Conservation (phyloP, 2,888 invertebrate species). For the Eurytoma californica region DNA sequence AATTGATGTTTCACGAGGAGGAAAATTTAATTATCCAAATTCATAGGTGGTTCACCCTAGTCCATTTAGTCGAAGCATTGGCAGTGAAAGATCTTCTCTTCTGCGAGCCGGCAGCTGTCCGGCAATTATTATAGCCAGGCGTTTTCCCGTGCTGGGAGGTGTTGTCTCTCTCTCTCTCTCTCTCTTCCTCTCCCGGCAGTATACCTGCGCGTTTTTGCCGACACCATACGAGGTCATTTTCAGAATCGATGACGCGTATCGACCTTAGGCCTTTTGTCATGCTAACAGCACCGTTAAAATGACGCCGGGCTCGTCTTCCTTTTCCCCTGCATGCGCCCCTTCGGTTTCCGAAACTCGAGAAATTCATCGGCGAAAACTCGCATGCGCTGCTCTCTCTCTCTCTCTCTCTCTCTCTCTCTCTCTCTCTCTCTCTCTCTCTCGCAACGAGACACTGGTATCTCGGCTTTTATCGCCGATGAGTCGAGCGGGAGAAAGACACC, state of each 20-base stretch:
- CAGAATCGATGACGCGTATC: slow-evolving; percentile 71
- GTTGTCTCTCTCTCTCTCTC: slow-evolving; percentile 7
- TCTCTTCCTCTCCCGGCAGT: slow-evolving; percentile 1
- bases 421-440: neutral
- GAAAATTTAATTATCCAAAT: slow-evolving; percentile 65
- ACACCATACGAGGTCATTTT: slow-evolving; percentile 61
- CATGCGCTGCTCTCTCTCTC: neutral
- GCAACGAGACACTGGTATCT: neutral
- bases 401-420: neutral
- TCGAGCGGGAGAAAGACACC: slow-evolving; percentile 40
- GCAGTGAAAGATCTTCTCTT: slow-evolving; percentile 18
- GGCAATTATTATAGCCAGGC: slow-evolving; percentile 65
- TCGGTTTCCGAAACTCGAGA: slow-evolving; percentile 13
- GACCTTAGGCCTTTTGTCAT: slow-evolving; percentile 68
- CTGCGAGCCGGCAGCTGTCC: slow-evolving; percentile 66
- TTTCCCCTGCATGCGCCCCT: neutral
- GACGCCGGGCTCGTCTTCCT: neutral
- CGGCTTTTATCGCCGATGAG: slow-evolving; percentile 37
- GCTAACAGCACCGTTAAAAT: slow-evolving; percentile 60
- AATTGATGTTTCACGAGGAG: slow-evolving; percentile 47
- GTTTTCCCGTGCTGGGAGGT: slow-evolving; percentile 1
- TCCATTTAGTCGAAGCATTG: slow-evolving; percentile 38
- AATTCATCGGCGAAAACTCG: neutral
- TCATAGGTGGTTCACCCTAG: slow-evolving; percentile 56
- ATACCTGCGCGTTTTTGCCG: slow-evolving; percentile 52